Percentiles rank a stretch among this genome's conserved stretches.
These are phyloP conservation scores for Papilio elwesi DNA, from an alignment of 2,888 invertebrate genomes.

Conservation along the genomic window DNA sequence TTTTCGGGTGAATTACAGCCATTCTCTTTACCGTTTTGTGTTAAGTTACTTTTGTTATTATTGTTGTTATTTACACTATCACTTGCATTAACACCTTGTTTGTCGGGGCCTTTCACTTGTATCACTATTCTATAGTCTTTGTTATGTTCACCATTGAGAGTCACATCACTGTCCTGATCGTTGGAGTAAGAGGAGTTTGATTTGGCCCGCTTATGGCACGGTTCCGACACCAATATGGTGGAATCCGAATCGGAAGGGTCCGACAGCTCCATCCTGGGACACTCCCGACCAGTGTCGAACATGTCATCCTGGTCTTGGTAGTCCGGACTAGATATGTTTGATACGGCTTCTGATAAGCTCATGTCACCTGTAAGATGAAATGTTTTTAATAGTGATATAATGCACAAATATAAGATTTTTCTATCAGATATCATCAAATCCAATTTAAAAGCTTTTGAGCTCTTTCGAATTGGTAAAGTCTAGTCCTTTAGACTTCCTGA, in stretches of 20 bases:
- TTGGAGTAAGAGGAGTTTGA: conserved; percentile 75
- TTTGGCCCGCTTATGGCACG: conserved; percentile 84
- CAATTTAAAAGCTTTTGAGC: too few species aligned
- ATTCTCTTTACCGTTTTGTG: conserved; percentile 75
- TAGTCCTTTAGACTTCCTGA: too few species aligned
- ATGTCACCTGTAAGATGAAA: too few species aligned
- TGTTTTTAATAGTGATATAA: too few species aligned
- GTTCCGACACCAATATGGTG: conserved; percentile 93
- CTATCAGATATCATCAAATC: too few species aligned
- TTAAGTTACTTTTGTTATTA: conserved; percentile 72
- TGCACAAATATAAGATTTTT: too few species aligned
- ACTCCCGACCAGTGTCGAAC: conserved; percentile 90
- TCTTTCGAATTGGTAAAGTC: too few species aligned
- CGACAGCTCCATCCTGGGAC: conserved; percentile 92
- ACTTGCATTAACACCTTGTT: conserved; percentile 63
- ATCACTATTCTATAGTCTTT: conserved; percentile 91
- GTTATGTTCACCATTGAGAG: conserved; percentile 77
- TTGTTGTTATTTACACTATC: conserved; percentile 73
- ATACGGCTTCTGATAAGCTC: conserved; percentile 71
- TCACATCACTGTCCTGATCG: conserved; percentile 85
- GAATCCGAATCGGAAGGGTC: conserved; percentile 96
- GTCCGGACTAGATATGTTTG: conserved; percentile 95
- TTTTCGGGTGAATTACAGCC: conserved; percentile 82
- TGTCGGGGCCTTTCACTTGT: conserved; percentile 84
- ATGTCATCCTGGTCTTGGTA: conserved; percentile 95